Evolutionary conservation across 2,888 invertebrate species (phyloP).

Genomic region (Synanthedon myopaeformis): DNA sequence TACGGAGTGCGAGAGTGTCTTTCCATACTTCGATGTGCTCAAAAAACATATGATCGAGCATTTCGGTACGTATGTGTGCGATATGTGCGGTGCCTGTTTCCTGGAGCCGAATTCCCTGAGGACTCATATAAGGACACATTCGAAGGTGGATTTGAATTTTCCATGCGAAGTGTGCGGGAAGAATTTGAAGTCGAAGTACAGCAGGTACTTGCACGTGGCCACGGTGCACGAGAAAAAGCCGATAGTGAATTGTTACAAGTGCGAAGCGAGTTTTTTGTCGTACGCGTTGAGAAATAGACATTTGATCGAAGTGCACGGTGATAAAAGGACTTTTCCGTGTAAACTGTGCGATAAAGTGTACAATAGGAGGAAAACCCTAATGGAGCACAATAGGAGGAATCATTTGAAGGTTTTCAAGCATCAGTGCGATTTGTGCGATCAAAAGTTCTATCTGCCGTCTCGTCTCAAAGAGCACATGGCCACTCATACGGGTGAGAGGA

Average conservation of each 20-base stretch:
- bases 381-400: slow-evolving; percentile 47
- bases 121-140: slow-evolving; percentile 53
- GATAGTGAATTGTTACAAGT: slow-evolving; percentile 50
- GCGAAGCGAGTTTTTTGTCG: slow-evolving; percentile 45
- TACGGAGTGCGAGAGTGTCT: slow-evolving; percentile 42
- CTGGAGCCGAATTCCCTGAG: slow-evolving; percentile 50
- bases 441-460: slow-evolving; percentile 54
- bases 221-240: slow-evolving; percentile 55
- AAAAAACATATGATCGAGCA: slow-evolving; percentile 55
- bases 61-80: slow-evolving; percentile 50
- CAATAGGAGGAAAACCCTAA: slow-evolving; percentile 44
- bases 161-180: slow-evolving; percentile 64
- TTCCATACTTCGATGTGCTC: slow-evolving; percentile 45
- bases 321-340: slow-evolving; percentile 48
- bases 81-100: slow-evolving; percentile 57
- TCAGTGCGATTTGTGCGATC: slow-evolving; percentile 53
- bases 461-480: slow-evolving; percentile 60
- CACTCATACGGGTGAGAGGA: slow-evolving; percentile 64
- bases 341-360: slow-evolving; percentile 52
- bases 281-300: slow-evolving; percentile 46
- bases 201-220: slow-evolving; percentile 42
- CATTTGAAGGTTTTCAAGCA: slow-evolving; percentile 50
- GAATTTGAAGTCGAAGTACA: slow-evolving; percentile 48
- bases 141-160: slow-evolving; percentile 52
- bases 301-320: slow-evolving; percentile 50